phyloP scores from a whole-genome alignment of 2,113 vertebrate genomes.

The Limanda limanda region DNA sequence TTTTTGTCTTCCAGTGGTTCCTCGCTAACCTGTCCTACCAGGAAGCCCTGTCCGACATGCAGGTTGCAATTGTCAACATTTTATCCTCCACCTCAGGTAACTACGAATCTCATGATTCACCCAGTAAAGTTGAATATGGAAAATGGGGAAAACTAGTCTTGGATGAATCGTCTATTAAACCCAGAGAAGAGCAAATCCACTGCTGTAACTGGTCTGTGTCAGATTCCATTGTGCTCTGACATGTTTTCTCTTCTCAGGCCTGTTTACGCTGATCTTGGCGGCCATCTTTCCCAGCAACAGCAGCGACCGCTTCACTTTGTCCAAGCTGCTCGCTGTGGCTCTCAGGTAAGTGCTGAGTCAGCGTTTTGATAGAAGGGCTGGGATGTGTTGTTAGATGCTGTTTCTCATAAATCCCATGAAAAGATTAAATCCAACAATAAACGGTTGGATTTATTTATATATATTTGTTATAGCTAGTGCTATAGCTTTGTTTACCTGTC shows the following conservation, averaged over 20 bases:
- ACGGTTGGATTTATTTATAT: too few species aligned
- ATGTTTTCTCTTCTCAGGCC: constrained; percentile 78
- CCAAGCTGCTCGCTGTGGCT: constrained; percentile 93
- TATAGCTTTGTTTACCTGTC: background rate
- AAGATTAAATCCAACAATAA: too few species aligned
- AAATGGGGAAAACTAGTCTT: background rate
- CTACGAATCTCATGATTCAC: constrained; percentile 7
- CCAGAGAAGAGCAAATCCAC: background rate
- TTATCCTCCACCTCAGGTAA: constrained; percentile 97
- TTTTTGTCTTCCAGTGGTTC: constrained; percentile 89
- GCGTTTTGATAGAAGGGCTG: background rate
- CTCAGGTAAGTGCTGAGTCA: constrained; percentile 85
- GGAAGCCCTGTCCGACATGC: constrained; percentile 94
- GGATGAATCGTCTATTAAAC: background rate
- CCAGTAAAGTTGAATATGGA: too few species aligned
- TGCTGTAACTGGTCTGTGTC: background rate
- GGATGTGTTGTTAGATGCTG: background rate
- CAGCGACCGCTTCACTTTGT: constrained; percentile 95
- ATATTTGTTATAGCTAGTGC: too few species aligned
- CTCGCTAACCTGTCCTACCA: constrained; percentile 97
- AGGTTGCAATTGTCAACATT: constrained; percentile 95
- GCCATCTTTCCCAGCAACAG: constrained; percentile 97
- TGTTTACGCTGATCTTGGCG: constrained; percentile 95
- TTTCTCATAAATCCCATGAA: background rate
- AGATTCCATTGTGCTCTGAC: background rate